Conservation (phyloP, 2,888 invertebrate species). For the Lasioglossum figueresi region DNA sequence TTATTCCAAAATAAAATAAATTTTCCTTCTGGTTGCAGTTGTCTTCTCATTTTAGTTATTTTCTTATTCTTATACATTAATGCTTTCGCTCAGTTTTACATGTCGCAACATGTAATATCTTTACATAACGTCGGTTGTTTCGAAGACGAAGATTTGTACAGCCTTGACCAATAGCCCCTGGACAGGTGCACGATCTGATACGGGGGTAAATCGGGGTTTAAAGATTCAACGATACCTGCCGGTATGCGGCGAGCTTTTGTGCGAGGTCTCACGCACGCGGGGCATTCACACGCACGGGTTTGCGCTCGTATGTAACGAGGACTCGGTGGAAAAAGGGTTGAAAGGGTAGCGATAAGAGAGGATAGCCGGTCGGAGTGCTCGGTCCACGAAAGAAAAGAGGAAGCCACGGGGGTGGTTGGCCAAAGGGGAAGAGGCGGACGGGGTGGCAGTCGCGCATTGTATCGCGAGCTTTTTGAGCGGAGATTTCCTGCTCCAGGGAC, state of each 20-base stretch:
- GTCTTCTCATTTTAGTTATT: no score
- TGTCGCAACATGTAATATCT: neutral
- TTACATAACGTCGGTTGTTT: neutral
- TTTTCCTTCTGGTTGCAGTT: neutral
- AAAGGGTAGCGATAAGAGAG: conserved; percentile 70
- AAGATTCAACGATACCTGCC: conserved; percentile 65
- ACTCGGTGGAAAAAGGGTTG: conserved; percentile 66
- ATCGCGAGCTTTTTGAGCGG: conserved; percentile 76
- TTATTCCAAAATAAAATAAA: no score
- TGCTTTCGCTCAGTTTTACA: neutral
- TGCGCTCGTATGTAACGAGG: conserved; percentile 24
- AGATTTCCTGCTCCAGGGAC: conserved; percentile 58
- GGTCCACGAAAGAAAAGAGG: conserved; percentile 68
- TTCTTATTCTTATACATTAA: neutral
- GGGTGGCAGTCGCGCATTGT: conserved; percentile 72
- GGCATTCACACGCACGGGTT: conserved; percentile 1
- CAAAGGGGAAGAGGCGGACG: conserved; percentile 26
- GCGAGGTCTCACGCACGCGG: conserved; percentile 29
- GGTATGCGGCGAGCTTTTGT: conserved; percentile 66
- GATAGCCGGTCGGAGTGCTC: conserved; percentile 59
- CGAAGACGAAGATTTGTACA: neutral
- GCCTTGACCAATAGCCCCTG: neutral
- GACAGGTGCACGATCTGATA: conserved; percentile 39
- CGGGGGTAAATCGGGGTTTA: conserved; percentile 58
- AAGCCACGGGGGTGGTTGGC: conserved; percentile 44